Conservation (phyloP, 2,888 invertebrate species). For the Calliphora vomitoria region DNA sequence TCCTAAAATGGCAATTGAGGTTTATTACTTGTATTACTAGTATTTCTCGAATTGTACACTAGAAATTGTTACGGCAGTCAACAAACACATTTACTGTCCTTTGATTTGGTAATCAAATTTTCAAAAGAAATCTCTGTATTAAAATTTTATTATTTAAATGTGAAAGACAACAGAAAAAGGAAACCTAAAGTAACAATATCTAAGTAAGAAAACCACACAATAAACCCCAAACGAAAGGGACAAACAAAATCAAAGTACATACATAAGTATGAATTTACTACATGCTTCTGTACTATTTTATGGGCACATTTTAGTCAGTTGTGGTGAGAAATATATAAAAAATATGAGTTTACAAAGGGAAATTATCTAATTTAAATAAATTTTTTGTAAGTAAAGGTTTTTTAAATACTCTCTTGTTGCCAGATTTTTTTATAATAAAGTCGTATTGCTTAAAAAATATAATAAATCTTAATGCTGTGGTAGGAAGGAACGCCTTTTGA, state of each 20-base stretch:
- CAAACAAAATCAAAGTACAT: neutral
- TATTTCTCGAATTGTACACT: neutral
- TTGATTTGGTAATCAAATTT: slow-evolving; percentile 38
- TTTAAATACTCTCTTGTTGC: neutral
- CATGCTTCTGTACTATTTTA: neutral
- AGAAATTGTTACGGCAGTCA: neutral
- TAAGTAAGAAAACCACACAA: slow-evolving; percentile 33
- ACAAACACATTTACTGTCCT: slow-evolving; percentile 1
- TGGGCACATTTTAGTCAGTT: neutral
- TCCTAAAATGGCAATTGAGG: neutral
- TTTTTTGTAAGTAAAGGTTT: slow-evolving; percentile 36
- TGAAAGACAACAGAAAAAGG: neutral
- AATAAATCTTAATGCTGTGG: no score
- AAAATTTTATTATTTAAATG: slow-evolving; percentile 50
- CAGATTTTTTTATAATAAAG: no score
- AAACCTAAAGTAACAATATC: neutral
- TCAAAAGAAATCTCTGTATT: slow-evolving; percentile 44
- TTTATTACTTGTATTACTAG: slow-evolving; percentile 8
- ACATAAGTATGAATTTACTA: neutral
- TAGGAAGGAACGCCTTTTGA: no score
- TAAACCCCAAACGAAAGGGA: slow-evolving; percentile 8
- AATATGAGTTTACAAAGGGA: neutral
- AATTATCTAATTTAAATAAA: slow-evolving; percentile 44
- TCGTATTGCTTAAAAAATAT: no score
- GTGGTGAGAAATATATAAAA: neutral